These are phyloP conservation scores for Synanthedon formicaeformis DNA, from an alignment of 2,888 invertebrate genomes.

Conservation along the genomic window DNA sequence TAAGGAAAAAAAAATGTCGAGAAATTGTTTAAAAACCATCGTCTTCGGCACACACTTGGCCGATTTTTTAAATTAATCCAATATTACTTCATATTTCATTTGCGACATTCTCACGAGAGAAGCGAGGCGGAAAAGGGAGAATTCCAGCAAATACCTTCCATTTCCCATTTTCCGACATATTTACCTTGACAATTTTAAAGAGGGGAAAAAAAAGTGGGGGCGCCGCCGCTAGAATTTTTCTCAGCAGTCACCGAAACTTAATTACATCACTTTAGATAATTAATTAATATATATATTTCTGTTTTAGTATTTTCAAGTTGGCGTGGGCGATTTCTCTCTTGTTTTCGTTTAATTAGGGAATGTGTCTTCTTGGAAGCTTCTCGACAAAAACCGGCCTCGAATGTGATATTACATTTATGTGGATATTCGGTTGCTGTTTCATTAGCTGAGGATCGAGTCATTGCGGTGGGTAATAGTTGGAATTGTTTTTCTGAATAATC, in stretches of 20 bases:
- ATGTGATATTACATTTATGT: not conserved
- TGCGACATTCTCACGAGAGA: not conserved
- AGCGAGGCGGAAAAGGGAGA: not conserved
- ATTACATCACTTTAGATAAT: constrained; percentile 5
- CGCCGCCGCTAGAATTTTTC: not conserved
- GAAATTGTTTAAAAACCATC: too few species aligned
- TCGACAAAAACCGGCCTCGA: not conserved
- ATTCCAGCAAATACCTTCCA: not conserved
- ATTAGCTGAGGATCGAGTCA: not conserved
- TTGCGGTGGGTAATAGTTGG: not conserved
- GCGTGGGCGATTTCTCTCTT: constrained; percentile 4
- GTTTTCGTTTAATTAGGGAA: constrained; percentile 30
- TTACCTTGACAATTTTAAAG: not conserved
- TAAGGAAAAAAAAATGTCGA: too few species aligned
- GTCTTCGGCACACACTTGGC: too few species aligned
- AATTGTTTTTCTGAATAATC: not conserved
- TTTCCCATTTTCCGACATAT: not conserved
- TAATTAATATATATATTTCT: constrained; percentile 5
- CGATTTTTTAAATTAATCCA: not conserved
- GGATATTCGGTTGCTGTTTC: not conserved
- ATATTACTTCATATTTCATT: not conserved
- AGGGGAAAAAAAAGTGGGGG: not conserved
- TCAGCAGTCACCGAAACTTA: constrained; percentile 1
- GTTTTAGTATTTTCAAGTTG: not conserved
- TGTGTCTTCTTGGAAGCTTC: constrained; percentile 7